Evolutionary conservation across 2,113 vertebrate species (phyloP).

Genomic region (human (Homo sapiens)): DNA sequence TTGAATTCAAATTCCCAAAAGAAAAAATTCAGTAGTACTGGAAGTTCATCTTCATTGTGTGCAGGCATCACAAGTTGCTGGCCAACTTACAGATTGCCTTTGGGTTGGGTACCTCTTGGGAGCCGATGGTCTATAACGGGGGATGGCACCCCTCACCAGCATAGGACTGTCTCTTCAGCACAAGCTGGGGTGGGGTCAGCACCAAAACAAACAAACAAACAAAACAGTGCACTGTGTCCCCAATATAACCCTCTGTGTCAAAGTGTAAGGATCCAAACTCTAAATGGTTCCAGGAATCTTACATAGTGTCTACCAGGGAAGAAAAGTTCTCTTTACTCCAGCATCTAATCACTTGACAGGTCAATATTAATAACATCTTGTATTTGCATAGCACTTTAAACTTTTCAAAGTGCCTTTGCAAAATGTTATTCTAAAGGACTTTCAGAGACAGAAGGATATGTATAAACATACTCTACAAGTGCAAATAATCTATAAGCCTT

Average conservation of each 20-base stretch:
- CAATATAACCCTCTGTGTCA: not conserved
- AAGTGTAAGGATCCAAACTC: not conserved
- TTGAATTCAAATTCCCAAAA: not conserved
- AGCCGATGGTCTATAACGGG: not conserved
- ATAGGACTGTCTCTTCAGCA: not conserved
- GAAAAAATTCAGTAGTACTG: not conserved
- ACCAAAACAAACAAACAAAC: not conserved
- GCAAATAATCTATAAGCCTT: not conserved
- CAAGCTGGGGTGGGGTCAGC: not conserved
- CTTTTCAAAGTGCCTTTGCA: constrained; percentile 47
- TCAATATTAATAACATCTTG: constrained; percentile 30
- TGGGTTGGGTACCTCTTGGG: not conserved
- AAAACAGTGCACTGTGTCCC: not conserved
- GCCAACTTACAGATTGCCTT: not conserved
- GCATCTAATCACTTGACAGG: not conserved
- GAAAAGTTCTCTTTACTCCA: not conserved
- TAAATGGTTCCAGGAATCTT: constrained; percentile 19
- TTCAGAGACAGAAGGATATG: not conserved
- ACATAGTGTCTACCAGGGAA: not conserved
- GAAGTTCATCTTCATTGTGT: not conserved
- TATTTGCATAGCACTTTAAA: constrained; percentile 27
- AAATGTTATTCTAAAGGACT: constrained; percentile 28
- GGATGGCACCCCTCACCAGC: too few species aligned
- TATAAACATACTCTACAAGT: not conserved
- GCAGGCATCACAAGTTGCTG: not conserved